Base-by-base conservation (phyloP, 2,888 invertebrate genomes). In the Pristionchus arcanus region DNA sequence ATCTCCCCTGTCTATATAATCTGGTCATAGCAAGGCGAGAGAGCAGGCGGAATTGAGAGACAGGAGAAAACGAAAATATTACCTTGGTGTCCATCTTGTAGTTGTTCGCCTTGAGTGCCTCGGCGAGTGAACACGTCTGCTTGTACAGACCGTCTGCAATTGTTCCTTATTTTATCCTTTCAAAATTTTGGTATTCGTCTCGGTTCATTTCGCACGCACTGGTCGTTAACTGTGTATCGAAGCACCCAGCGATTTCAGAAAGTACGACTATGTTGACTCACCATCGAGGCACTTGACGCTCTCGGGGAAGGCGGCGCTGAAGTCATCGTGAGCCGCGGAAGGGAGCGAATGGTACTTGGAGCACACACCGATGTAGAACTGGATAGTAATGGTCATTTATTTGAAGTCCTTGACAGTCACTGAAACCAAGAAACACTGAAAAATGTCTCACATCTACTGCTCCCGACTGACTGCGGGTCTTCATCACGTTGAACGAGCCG, bases 61-160 rank as follows among this genome's bases (percentile, higher is more conserved):
- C 81, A 1, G 77, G 37, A 21, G 42, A 13, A 19, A 16, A 34
- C 84, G 34, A 34, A 59, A 3, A 13, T 2, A 9, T 15, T 42
- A 68, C 87, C 87, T 87, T 87, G 87, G 66, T 42, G 87, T 42
- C 42, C 87, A 87, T 87, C 68, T 87, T 66, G 87, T 87, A 87
- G 42, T 49, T 49, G 87, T 59, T 53, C 25, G 87, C 42, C 87
- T 87, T 66, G 66, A 87, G 87, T 13, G 68, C 68, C n/a, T 87
- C 68, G 19, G 68, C 87, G 87, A 68, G 68, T 2, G 21, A 2
- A 49, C 87, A 87, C 49, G 68, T 87, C 66, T 87, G 63, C 87
- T 87, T 87, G 87, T 68, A 87, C 42, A 87, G 87, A 28, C 68
- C 87, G 68, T 87, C 87, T 87, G 87, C 42, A 66, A 42, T 25